A percentile compares a stretch with the other conserved stretches of the same genome.
phyloP scores from a whole-genome alignment of 2,797 vertebrate genomes.

The Chrosomus eos region DNA sequence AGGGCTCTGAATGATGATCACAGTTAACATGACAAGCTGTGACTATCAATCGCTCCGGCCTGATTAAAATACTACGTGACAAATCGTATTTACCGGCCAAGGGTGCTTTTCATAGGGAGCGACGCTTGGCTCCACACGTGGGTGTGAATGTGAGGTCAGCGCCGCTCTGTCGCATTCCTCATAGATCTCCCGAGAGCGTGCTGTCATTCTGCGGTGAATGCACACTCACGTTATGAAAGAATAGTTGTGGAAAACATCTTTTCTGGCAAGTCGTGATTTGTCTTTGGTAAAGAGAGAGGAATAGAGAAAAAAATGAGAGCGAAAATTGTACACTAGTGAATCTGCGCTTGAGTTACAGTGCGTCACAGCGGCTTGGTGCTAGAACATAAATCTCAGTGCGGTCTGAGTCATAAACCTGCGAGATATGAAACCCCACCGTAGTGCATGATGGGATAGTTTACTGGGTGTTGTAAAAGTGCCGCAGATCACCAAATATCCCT shows the following conservation, averaged over 20 bases:
- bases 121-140: background rate
- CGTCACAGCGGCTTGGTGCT: background rate
- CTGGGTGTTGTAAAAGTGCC: slow-evolving; percentile 23
- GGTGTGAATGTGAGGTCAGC: slow-evolving; percentile 43
- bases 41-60: slow-evolving; percentile 60
- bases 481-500: slow-evolving; percentile 21
- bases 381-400: slow-evolving; percentile 29
- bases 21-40: slow-evolving; percentile 59
- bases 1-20: slow-evolving; percentile 63
- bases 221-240: slow-evolving; percentile 1
- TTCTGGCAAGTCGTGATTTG: slow-evolving; percentile 14
- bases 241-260: slow-evolving; percentile 27
- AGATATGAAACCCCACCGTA: slow-evolving; percentile 19
- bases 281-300: slow-evolving; percentile 26
- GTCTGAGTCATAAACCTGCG: slow-evolving; percentile 35
- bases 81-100: slow-evolving; percentile 53
- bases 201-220: slow-evolving; percentile 23
- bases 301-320: background rate
- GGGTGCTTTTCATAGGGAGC: slow-evolving; percentile 11
- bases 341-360: slow-evolving; percentile 28
- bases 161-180: slow-evolving; percentile 16
- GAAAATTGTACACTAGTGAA: background rate
- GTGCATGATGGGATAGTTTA: slow-evolving; percentile 41
- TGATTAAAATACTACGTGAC: slow-evolving; percentile 69
- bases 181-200: slow-evolving; percentile 3